Percentiles rank a stretch among this genome's conserved stretches.
phyloP scores from a whole-genome alignment of 64 coral and sea anemone genomes.

The Montipora sp. region DNA sequence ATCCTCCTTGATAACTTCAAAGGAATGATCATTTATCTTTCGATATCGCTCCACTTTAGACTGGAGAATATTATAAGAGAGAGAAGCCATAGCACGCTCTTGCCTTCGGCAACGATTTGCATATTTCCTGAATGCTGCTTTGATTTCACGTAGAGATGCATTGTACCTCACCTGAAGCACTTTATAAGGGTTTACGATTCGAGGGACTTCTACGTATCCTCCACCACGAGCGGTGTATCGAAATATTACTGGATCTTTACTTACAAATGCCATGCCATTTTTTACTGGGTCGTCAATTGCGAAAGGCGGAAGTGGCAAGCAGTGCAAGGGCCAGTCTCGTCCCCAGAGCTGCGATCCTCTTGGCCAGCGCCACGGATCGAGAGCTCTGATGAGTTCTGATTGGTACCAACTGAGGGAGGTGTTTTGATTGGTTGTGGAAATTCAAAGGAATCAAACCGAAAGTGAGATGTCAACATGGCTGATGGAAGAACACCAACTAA shows the following conservation, averaged over 20 bases:
- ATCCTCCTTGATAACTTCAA: background rate
- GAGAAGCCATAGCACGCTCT: constrained; percentile 34
- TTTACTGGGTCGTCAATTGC: no score
- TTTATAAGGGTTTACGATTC: background rate
- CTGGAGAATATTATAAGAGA: constrained; percentile 47
- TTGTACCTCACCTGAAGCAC: background rate
- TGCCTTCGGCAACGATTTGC: background rate
- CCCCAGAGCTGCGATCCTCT: background rate
- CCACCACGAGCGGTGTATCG: constrained; percentile 27
- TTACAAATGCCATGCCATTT: no score
- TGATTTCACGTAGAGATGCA: constrained; percentile 4
- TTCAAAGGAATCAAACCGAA: background rate
- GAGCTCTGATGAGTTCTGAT: background rate
- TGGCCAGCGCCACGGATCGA: background rate
- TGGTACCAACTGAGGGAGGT: background rate
- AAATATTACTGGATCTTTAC: background rate
- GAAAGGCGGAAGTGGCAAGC: no score
- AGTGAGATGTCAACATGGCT: background rate
- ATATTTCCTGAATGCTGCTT: constrained; percentile 18
- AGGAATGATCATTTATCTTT: background rate
- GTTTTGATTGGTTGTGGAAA: background rate
- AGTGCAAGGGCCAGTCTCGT: background rate
- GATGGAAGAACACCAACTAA: background rate
- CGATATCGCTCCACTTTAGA: constrained; percentile 44
- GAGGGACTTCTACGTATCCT: background rate